These are phyloP conservation scores for Neosilurus hyrtlii DNA, from an alignment of 2,797 vertebrate species.

Conservation along the genomic window DNA sequence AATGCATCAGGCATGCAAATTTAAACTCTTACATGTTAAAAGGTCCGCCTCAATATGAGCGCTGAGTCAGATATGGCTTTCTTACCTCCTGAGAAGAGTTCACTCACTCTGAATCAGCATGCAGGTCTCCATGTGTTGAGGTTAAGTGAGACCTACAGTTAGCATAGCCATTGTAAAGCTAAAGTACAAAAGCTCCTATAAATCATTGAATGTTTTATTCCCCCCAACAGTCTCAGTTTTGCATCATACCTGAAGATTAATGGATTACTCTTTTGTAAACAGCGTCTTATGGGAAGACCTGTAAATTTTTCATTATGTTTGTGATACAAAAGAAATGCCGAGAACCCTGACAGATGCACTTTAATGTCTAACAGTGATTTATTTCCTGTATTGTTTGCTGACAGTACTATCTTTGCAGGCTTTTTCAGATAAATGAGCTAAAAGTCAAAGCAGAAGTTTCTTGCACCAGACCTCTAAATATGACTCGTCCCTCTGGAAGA, in stretches of 20 bases:
- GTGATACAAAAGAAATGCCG: neutral
- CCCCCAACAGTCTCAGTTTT: neutral
- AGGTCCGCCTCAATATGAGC: constrained; percentile 21
- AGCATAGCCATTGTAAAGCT: neutral
- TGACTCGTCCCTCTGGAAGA: neutral
- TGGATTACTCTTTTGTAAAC: neutral
- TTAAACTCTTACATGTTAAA: neutral
- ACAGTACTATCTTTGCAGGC: constrained; percentile 27
- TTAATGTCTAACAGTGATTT: constrained; percentile 25
- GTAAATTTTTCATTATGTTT: constrained; percentile 20
- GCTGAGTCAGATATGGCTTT: constrained; percentile 22
- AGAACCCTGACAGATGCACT: constrained; percentile 14
- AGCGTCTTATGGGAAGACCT: neutral
- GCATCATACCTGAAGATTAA: neutral
- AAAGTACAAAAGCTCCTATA: constrained; percentile 16
- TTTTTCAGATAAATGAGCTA: constrained; percentile 34
- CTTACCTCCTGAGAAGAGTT: constrained; percentile 7
- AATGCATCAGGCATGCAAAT: constrained; percentile 28
- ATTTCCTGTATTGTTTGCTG: constrained; percentile 25
- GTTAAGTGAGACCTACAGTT: constrained; percentile 17
- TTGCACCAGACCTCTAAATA: constrained; percentile 29
- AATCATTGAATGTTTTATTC: constrained; percentile 1
- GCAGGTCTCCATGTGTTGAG: neutral
- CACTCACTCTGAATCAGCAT: neutral
- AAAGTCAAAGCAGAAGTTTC: constrained; percentile 31